phyloP scores from a whole-genome alignment of 1,140 invertebrate genomes.

The Trinorchestia longiramus region DNA sequence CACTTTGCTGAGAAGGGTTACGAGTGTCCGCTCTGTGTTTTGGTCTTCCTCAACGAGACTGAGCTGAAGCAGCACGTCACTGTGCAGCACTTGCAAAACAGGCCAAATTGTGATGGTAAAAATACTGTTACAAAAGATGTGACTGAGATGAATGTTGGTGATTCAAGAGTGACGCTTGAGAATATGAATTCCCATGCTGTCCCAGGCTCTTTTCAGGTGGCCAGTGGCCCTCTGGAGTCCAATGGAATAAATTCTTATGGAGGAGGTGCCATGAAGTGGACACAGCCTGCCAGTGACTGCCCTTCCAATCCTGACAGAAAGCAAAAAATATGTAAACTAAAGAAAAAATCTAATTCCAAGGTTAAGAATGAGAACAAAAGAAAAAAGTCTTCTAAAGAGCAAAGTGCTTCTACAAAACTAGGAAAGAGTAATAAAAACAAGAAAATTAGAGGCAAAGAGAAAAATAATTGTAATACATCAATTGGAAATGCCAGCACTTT shows the following conservation, averaged over 20 bases:
- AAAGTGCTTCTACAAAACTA: not conserved
- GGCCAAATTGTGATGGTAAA: not conserved
- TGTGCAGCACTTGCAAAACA: not conserved
- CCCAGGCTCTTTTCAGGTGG: not conserved
- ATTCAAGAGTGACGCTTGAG: not conserved
- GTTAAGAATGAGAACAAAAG: not conserved
- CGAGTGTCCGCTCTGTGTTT: not conserved
- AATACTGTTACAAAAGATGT: not conserved
- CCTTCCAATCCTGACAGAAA: not conserved
- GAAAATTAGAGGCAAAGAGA: not conserved
- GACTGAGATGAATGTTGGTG: not conserved
- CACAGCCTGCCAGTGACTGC: not conserved
- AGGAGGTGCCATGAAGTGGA: not conserved
- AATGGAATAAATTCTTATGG: not conserved
- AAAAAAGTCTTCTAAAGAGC: not conserved
- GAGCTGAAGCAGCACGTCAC: slow-evolving; percentile 3
- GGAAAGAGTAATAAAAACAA: not conserved
- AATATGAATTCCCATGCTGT: not conserved
- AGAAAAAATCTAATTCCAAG: not conserved
- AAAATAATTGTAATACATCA: not conserved
- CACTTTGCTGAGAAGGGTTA: slow-evolving; percentile 28
- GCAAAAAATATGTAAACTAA: not conserved
- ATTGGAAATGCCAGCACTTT: too few relatives aligned
- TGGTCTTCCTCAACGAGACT: not conserved
- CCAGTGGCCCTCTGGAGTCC: not conserved